Base-by-base conservation (phyloP, 1,140 invertebrate species). In the Brachionus koreanus region DNA sequence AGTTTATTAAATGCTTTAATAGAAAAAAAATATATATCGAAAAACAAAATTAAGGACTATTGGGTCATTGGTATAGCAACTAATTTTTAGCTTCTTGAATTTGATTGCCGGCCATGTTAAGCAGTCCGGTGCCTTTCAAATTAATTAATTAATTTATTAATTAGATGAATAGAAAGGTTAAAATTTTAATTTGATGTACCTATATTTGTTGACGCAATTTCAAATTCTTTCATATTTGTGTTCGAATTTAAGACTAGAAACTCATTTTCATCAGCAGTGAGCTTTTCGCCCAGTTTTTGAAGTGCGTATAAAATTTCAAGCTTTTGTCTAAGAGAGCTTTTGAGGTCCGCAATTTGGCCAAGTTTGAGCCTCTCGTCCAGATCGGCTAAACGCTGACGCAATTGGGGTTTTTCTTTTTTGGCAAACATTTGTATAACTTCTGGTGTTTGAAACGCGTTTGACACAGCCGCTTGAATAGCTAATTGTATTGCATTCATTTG, bases 391-490 rank as follows among this genome's bases (percentile, higher is more conserved):
- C 91, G 89, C 83, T 92, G 89, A 83, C 92, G 85, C 37, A 94
- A 87, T 85, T 91, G 91, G 25, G 90, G 90, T n/a, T 92, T 92
- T 85, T 94, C 92, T 84, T 92, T 91, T 85, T 91, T 92, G 10
- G 92, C 92, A 91, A 94, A 94, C 88, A 94, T 90, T 85, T 90
- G 86, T 23, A 93, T 93, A 0, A 93, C 92, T 87, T 92, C 92
- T 33, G 93, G 93, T 5, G 93, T 94, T 87, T 93, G 90, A 85
- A 94, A 94, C 6, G 93, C 93, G 86, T 92, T 88, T 83, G 92
- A 92, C 29, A 94, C 93, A 72, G 93, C 92, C 85, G 92, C 92
- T 88, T 92, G 92, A 67, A 92, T 93, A 7, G 93, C 92, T 92
- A 93, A 83, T 86, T 92, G 92, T 88, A 93, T 91, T 7, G 90